These are phyloP conservation scores for Tangara arthus DNA, from an alignment of 2,797 vertebrate genomes.

Conservation along the genomic window DNA sequence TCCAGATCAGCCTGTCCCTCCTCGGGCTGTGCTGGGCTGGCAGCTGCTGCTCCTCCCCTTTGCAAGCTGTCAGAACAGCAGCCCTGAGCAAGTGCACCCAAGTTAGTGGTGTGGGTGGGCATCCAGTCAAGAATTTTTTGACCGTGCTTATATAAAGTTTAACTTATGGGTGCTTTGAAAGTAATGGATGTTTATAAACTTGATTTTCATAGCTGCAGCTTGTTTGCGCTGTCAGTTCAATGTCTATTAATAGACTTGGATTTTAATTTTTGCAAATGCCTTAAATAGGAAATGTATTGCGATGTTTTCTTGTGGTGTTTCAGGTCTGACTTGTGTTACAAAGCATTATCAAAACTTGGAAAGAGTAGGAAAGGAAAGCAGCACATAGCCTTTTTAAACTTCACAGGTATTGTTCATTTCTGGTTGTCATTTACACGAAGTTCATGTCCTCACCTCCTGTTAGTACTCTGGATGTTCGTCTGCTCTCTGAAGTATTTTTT, in stretches of 20 bases:
- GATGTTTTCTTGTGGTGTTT: background rate
- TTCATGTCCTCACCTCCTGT: background rate
- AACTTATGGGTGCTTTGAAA: fast-evolving
- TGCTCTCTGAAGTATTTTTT: background rate
- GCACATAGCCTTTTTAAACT: background rate
- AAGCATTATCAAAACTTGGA: background rate
- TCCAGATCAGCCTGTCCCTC: background rate
- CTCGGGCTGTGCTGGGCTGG: background rate
- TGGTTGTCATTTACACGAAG: background rate
- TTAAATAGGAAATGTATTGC: background rate
- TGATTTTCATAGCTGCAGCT: background rate
- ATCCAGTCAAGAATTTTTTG: background rate
- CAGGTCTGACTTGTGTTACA: background rate
- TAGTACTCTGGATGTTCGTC: fast-evolving
- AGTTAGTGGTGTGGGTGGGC: background rate
- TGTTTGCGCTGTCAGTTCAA: background rate
- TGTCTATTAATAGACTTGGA: background rate
- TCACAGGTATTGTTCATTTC: background rate
- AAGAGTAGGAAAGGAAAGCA: background rate
- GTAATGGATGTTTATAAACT: background rate
- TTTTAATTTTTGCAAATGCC: background rate
- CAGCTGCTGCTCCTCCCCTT: background rate
- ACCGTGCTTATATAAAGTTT: background rate
- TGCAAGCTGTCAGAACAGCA: background rate
- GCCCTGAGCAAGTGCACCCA: background rate